Evolutionary conservation across 92 coral and sea anemone genomes (phyloP), one percentile per base, ranked within the genome.

Genomic region (Micromussa lordhowensis): DNA sequence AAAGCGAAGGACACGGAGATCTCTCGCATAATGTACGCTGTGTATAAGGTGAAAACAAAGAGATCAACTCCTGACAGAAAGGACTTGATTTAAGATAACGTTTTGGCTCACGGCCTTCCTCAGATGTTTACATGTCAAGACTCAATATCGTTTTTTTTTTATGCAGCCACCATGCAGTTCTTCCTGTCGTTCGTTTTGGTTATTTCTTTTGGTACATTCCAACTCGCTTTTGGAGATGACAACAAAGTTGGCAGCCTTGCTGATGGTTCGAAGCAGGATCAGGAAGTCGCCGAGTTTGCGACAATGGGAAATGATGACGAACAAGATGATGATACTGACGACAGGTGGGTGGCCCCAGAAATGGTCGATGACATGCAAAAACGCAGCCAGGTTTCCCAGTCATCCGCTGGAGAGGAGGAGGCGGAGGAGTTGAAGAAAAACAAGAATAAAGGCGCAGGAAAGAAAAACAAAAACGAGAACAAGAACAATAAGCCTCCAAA

Each of bases 221-320:
- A 71, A 54, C 49, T 36, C 24, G 76, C 79, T 49, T 14, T 53
- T 53, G 79, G 87, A 53, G 87, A 71, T 24, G 69, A 71, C 31
- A 83, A 15, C 51, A 17, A 14, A 38, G 48, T 15, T 22, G n/a
- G 32, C 2, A 34, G n/a, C 53, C 49, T 18, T 35, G 18, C 29
- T 21, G 8, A 30, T 54, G 74, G 29, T 40, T 74, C 48, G 30
- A 57, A 75, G 18, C 28, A 82, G 14, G 58, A 75, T 76, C 15
- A 63, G 1, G 73, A 36, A 75, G 7, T 76, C 29, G 32, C 48
- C 4, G 79, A 83, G 4, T 70, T 83, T 13, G 69, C 31, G 53
- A 5, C 0, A 4, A 8, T 8, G 12, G 88, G 58, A 30, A 31
- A 75, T 61, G 82, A 85, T 9, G 82, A 85, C 1, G 80, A 84